Evolutionary conservation across 2,113 vertebrate species (phyloP).

Genomic region (Colinus virginianus): DNA sequence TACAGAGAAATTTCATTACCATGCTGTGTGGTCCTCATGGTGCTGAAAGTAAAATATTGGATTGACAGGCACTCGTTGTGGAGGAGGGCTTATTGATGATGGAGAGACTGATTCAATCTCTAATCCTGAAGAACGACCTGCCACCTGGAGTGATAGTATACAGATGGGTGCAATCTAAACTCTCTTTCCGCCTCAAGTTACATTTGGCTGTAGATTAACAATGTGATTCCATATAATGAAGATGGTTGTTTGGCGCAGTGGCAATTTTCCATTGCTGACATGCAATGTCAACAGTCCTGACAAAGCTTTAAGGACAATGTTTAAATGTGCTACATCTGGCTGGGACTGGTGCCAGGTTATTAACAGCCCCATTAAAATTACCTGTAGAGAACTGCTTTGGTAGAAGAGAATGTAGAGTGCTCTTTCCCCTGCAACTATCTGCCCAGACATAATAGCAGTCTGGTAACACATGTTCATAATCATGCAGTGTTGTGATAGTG

Average conservation of each 20-base stretch:
- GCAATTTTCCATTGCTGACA: conserved; percentile 75
- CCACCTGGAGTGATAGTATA: conserved; percentile 77
- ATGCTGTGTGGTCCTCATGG: conserved; percentile 64
- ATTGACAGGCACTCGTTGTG: conserved; percentile 71
- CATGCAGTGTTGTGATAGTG: background rate
- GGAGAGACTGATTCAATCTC: conserved; percentile 78
- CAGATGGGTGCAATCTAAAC: conserved; percentile 77
- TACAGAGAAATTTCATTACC: conserved; percentile 74
- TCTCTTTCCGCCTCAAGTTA: conserved; percentile 66
- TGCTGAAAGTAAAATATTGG: conserved; percentile 74
- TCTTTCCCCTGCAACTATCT: background rate
- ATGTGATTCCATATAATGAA: conserved; percentile 75
- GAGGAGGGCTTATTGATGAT: conserved; percentile 75
- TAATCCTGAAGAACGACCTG: conserved; percentile 79
- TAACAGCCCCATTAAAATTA: conserved; percentile 75
- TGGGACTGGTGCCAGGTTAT: conserved; percentile 69
- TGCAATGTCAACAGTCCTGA: conserved; percentile 69
- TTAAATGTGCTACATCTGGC: conserved; percentile 72
- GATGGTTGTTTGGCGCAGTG: conserved; percentile 70
- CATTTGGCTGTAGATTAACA: conserved; percentile 76
- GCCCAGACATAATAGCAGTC: background rate
- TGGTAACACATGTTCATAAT: background rate
- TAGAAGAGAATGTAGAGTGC: background rate
- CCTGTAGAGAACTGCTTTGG: conserved; percentile 50
- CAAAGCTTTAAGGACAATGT: conserved; percentile 69